Conservation (phyloP, 2,888 invertebrate genomes). For the Stenotaenia linearis region DNA sequence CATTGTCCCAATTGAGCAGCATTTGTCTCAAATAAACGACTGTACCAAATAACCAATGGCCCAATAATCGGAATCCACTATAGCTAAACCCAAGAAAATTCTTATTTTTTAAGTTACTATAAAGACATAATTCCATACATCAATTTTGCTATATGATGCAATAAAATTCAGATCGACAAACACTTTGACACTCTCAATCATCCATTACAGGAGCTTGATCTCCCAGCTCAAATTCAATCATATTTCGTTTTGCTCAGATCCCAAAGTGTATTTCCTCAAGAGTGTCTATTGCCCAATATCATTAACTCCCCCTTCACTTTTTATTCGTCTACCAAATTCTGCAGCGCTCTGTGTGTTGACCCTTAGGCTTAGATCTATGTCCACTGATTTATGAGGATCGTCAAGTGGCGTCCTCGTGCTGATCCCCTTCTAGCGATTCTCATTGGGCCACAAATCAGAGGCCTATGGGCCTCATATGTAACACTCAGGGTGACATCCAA, state of each 20-base stretch:
- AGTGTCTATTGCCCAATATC: constrained; percentile 23
- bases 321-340: constrained; percentile 8
- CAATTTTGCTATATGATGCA: background rate
- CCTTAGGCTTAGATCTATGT: constrained; percentile 23
- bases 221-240: background rate
- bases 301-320: constrained; percentile 20
- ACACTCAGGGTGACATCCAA: constrained; percentile 21
- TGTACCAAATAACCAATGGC: no score
- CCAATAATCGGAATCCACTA: no score
- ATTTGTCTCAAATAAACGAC: no score
- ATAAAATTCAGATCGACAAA: background rate
- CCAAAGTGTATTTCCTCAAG: background rate
- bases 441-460: constrained; percentile 26
- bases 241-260: constrained; percentile 8
- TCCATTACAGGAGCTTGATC: background rate
- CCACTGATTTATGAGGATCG: constrained; percentile 26
- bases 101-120: no score
- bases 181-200: background rate
- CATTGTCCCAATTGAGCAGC: no score
- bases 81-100: no score
- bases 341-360: constrained; percentile 12
- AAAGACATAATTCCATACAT: no score
- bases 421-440: constrained; percentile 24
- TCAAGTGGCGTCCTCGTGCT: constrained; percentile 22
- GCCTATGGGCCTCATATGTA: constrained; percentile 24